phyloP scores from a whole-genome alignment of 2,888 invertebrate genomes.

The Disparrhopalites patrizii region DNA sequence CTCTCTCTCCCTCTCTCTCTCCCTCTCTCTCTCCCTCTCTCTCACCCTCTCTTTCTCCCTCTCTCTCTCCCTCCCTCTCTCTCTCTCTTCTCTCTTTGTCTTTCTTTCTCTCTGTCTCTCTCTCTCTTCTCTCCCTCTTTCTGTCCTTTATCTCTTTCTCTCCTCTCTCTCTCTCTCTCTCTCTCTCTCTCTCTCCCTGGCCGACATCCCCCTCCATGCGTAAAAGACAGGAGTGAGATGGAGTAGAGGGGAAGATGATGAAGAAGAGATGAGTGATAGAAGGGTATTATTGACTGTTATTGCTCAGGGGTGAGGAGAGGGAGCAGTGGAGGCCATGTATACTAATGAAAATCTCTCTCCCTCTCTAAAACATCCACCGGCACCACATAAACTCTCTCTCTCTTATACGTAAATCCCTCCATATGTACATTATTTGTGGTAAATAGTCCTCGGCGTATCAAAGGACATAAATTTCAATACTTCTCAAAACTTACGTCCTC shows the following conservation, averaged over 20 bases:
- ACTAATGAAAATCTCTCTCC: no score
- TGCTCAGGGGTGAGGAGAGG: slow-evolving; percentile 9
- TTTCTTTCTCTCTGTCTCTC: no score
- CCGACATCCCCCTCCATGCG: background rate
- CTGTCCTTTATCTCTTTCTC: slow-evolving; percentile 6
- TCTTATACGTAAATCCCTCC: background rate
- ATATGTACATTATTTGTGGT: background rate
- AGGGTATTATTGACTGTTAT: slow-evolving; percentile 15
- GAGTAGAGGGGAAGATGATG: slow-evolving; percentile 3
- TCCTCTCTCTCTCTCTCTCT: slow-evolving; percentile 3
- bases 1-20: background rate
- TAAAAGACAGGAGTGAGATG: background rate
- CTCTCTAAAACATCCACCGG: no score
- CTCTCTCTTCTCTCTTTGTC: no score
- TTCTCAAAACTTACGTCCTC: background rate
- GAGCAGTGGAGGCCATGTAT: no score
- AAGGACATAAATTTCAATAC: background rate
- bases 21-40: no score
- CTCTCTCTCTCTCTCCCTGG: background rate
- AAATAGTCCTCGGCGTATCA: background rate
- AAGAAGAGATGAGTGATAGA: background rate
- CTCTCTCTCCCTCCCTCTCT: no score
- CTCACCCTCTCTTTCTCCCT: no score
- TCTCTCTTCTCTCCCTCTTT: no score
- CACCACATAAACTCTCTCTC: background rate